phyloP scores from a whole-genome alignment of 2,797 vertebrate species.

The Bovichtus variegatus region DNA sequence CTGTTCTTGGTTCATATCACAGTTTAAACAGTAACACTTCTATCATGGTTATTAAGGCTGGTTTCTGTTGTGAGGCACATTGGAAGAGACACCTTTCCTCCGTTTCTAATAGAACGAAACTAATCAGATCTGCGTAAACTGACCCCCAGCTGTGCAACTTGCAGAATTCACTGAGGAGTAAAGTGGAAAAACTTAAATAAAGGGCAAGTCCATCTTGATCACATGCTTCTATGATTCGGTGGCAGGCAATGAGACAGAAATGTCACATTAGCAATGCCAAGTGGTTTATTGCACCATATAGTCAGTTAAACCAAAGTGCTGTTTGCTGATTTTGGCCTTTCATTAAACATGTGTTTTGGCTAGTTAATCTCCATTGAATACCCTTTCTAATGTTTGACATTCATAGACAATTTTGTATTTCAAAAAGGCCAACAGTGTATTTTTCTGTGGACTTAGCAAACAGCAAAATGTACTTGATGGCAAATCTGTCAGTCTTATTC shows the following conservation, averaged over 20 bases:
- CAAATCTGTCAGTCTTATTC: slow-evolving; percentile 6
- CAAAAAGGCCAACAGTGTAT: background rate
- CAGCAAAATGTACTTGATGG: background rate
- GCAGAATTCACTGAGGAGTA: slow-evolving; percentile 56
- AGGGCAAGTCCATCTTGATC: slow-evolving; percentile 76
- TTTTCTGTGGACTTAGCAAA: background rate
- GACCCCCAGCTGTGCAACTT: slow-evolving; percentile 62
- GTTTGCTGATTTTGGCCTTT: slow-evolving; percentile 11
- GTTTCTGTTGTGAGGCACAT: slow-evolving; percentile 58
- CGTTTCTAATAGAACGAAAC: slow-evolving; percentile 65
- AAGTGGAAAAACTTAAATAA: slow-evolving; percentile 70
- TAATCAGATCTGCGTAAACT: slow-evolving; percentile 67
- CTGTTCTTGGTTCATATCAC: slow-evolving; percentile 27
- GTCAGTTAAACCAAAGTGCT: slow-evolving; percentile 34
- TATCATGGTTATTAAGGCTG: slow-evolving; percentile 36
- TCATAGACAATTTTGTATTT: background rate
- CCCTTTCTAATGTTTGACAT: background rate
- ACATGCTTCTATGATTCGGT: slow-evolving; percentile 55
- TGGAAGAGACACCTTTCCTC: slow-evolving; percentile 59
- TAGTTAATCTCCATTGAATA: background rate
- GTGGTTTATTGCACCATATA: slow-evolving; percentile 38
- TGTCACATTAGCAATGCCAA: slow-evolving; percentile 71
- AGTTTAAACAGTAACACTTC: slow-evolving; percentile 39
- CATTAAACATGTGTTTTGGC: background rate
- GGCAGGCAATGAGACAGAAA: slow-evolving; percentile 71